These are phyloP conservation scores for Numenius phaeopus DNA, from an alignment of 2,797 vertebrate species.

Conservation along the genomic window DNA sequence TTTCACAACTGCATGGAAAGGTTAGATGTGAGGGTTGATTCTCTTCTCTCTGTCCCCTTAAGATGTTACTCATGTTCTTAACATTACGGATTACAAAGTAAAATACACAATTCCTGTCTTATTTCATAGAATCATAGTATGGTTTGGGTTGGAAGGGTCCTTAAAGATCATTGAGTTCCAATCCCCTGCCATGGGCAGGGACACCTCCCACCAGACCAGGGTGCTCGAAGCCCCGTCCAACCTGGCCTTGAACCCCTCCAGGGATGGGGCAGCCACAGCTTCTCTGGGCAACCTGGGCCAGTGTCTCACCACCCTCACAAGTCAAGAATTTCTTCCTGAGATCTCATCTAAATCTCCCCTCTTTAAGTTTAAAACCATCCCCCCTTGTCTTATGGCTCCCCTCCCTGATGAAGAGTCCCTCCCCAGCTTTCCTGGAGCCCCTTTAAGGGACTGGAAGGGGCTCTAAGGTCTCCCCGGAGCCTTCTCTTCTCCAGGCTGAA, in stretches of 20 bases:
- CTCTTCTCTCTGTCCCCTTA: background rate
- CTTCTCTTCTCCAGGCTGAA: background rate
- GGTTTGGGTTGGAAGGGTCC: background rate
- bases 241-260: background rate
- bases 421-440: too few species aligned
- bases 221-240: background rate
- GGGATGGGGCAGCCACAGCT: background rate
- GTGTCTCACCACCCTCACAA: background rate
- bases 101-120: background rate
- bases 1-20: background rate
- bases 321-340: background rate
- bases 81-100: too few species aligned
- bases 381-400: too few species aligned
- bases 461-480: background rate
- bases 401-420: background rate
- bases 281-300: background rate
- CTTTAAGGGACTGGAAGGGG: background rate
- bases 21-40: background rate
- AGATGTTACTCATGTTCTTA: background rate
- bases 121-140: background rate
- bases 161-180: too few species aligned
- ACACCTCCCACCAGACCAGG: background rate
- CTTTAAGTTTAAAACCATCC: too few species aligned
- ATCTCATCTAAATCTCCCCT: background rate
- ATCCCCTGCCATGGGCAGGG: too few species aligned